These are phyloP conservation scores for Meloidogyne hapla DNA, from an alignment of 1,140 invertebrate species.

Conservation along the genomic window DNA sequence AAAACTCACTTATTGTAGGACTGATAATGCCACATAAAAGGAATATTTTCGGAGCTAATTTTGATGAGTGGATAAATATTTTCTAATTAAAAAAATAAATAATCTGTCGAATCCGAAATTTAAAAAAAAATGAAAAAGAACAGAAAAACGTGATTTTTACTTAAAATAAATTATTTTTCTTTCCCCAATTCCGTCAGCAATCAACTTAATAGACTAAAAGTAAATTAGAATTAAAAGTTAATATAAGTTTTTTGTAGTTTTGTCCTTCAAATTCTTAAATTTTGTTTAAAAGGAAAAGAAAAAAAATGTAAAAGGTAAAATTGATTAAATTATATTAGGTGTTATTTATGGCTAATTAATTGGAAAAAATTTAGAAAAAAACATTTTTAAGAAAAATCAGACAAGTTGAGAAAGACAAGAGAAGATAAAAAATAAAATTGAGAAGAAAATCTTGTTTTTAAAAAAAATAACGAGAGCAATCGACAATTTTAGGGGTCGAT, in stretches of 20 bases:
- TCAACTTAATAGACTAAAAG: neutral
- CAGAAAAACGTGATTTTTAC: neutral
- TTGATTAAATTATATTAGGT: neutral
- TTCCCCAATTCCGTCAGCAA: slow-evolving; percentile 1
- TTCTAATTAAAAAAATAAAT: neutral
- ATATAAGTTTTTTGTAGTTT: neutral
- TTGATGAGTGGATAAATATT: neutral
- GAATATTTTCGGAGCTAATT: neutral
- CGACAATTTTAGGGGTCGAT: too few species aligned
- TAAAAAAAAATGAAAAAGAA: neutral
- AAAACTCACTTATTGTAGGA: slow-evolving; percentile 18
- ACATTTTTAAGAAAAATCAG: too few species aligned
- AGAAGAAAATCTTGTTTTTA: too few species aligned
- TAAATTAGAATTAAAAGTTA: neutral
- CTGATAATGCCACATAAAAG: slow-evolving; percentile 53
- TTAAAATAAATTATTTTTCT: neutral
- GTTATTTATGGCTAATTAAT: neutral
- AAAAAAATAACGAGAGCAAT: too few species aligned
- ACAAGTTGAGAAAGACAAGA: too few species aligned
- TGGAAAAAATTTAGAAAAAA: neutral
- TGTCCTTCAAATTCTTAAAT: neutral
- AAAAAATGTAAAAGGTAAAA: neutral
- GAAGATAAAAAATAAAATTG: too few species aligned
- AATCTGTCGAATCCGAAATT: neutral
- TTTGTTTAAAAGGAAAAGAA: neutral